Conservation (phyloP, 2,113 vertebrate species). For the Planiliza haematocheilus region DNA sequence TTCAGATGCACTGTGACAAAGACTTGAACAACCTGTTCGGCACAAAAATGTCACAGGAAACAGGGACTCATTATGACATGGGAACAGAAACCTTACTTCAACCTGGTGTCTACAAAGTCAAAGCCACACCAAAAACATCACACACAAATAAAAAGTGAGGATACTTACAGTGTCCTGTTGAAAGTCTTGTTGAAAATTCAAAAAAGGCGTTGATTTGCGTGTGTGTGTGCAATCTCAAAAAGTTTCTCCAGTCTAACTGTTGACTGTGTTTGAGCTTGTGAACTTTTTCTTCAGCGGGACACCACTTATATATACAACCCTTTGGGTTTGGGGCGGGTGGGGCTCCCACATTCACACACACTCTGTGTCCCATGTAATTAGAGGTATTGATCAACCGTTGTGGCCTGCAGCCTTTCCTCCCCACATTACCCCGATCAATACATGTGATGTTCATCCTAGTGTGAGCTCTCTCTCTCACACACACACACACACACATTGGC, state of each 20-base stretch:
- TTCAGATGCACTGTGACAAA: not conserved
- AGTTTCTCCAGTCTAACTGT: not conserved
- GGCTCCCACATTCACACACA: conserved; percentile 32
- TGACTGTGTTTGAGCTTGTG: conserved; percentile 37
- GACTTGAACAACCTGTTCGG: conserved; percentile 10
- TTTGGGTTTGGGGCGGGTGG: conserved; percentile 48
- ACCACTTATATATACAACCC: conserved; percentile 79
- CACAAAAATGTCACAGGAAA: not conserved
- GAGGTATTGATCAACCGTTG: conserved; percentile 79
- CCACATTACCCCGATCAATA: conserved; percentile 85
- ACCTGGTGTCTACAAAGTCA: too few relatives aligned
- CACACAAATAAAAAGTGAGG: not conserved
- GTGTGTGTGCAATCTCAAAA: conserved; percentile 17
- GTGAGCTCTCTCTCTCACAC: conserved; percentile 38
- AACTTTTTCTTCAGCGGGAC: conserved; percentile 51
- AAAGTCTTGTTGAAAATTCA: not conserved
- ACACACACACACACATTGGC: conserved; percentile 12
- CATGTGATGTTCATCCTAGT: conserved; percentile 78
- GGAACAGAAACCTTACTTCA: not conserved
- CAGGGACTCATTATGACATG: not conserved
- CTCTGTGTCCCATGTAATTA: conserved; percentile 77
- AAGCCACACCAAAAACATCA: too few relatives aligned
- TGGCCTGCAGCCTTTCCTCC: conserved; percentile 83
- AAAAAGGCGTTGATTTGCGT: too few relatives aligned
- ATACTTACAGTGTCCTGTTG: conserved; percentile 32